Evolutionary conservation across 1,140 invertebrate species (phyloP), one percentile per base, ranked within the genome.

Genomic region (Drosophila ambigua): DNA sequence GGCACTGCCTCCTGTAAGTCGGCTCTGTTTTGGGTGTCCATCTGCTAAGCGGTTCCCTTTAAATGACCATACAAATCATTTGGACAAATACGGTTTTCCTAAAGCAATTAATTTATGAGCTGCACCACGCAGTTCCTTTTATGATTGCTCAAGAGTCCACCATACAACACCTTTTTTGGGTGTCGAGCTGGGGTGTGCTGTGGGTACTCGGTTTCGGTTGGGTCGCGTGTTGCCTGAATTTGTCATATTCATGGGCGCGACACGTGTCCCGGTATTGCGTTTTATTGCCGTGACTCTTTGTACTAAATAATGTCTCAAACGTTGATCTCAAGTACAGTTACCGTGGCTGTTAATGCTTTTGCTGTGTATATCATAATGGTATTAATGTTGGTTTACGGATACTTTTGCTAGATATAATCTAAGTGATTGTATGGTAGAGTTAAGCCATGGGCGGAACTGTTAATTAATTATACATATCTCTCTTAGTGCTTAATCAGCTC

Each of bases 141-240:
- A 52, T 45, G 35, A 39, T 39, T 39, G 35, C 11, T 11, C 9
- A 7, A 39, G 9, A 39, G 35, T 39, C 35, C 9, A 39, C 39
- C 53, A 59, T 55, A 77, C 69, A 68, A 87, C 74, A 85, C 81
- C 69, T 81, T 87, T 46, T 74, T 61, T 45, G 45, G 48, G 4
- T 46, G 53, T 46, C 55, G 45, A 54, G 4, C 35, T 39, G 9
- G 35, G 35, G 35, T 39, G 35, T 13, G 35, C 35, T 39, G 35
- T 77, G 64, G 51, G 66, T 58, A 13, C 49, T 23, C 16, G 49
- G 24, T 23, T 53, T 52, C 35, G 35, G 13, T 15, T 31, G 62
- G 20, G 55, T 63, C 61, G 60, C 46, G 64, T 79, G 61, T 67
- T 55, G 61, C 52, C 60, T 82, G 74, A 45, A 43, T 59, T 78